Evolutionary conservation across 2,797 vertebrate genomes (phyloP).

Genomic region (Fistularia commersonii): DNA sequence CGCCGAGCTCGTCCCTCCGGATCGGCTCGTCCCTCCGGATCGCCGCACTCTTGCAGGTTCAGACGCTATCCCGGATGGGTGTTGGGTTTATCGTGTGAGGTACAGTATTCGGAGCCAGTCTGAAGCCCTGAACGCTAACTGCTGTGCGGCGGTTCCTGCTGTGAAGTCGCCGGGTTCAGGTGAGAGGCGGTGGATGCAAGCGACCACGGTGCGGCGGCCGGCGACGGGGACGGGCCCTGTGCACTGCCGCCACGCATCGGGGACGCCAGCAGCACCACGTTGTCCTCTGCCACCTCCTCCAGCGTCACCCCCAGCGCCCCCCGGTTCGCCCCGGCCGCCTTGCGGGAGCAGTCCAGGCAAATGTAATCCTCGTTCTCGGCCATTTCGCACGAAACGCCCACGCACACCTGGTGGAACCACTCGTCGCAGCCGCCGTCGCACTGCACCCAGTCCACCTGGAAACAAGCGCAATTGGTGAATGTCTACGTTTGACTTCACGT

Average conservation of each 20-base stretch:
- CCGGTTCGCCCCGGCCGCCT: conserved; percentile 41
- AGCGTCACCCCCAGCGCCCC: conserved; percentile 39
- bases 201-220: conserved; percentile 41
- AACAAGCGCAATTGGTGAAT: background rate
- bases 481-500: too few relatives aligned
- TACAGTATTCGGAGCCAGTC: conserved; percentile 20
- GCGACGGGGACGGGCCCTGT: conserved; percentile 34
- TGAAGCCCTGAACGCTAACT: conserved; percentile 78
- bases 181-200: conserved; percentile 21
- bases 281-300: conserved; percentile 51
- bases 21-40: background rate
- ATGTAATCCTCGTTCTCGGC: conserved; percentile 98
- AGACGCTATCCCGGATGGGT: background rate
- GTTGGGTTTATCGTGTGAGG: conserved; percentile 6
- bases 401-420: conserved; percentile 99
- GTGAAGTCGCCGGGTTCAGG: conserved; percentile 29
- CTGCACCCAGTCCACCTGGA: conserved; percentile 99
- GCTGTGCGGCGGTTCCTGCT: conserved; percentile 81
- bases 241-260: conserved; percentile 66
- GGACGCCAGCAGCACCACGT: conserved; percentile 68
- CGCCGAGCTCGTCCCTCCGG: too few relatives aligned
- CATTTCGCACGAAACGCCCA: conserved; percentile 97
- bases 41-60: background rate
- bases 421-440: conserved; percentile 98
- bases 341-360: conserved; percentile 89